Conservation (phyloP, 2,797 vertebrate genomes). For the Hipposideros larvatus region DNA sequence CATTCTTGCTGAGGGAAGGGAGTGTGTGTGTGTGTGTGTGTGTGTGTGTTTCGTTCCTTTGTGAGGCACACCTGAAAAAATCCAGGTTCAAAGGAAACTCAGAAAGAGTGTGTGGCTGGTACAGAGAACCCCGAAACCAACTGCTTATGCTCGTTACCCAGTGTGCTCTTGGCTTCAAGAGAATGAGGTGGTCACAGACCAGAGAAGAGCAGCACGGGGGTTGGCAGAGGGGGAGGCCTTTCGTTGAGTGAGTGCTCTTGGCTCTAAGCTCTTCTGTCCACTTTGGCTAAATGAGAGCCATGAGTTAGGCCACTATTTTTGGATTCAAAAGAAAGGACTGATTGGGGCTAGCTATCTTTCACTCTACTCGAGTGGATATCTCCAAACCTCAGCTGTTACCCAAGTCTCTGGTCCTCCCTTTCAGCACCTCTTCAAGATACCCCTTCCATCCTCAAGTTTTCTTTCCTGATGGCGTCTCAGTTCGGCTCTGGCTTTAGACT, state of each 20-base stretch:
- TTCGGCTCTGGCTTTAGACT: neutral
- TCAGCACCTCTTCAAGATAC: neutral
- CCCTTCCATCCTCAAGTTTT: neutral
- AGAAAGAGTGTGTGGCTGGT: neutral
- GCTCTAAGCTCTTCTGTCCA: neutral
- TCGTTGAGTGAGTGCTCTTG: neutral
- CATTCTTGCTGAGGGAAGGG: neutral
- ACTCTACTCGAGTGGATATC: accelerated
- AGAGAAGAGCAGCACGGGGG: neutral
- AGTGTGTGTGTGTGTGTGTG: neutral
- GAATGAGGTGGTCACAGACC: neutral
- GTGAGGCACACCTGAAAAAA: neutral
- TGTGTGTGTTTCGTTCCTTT: neutral
- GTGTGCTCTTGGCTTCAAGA: neutral
- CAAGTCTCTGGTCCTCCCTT: neutral
- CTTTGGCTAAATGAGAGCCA: neutral
- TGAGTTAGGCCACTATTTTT: neutral
- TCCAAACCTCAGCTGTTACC: neutral
- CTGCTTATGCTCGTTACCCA: neutral
- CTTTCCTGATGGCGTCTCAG: neutral
- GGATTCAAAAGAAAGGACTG: neutral
- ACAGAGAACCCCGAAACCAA: neutral
- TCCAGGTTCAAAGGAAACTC: neutral
- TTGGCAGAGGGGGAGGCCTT: neutral
- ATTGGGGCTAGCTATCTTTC: neutral